These are phyloP conservation scores for Myotis lucifugus DNA, from an alignment of 2,113 vertebrate genomes.

Conservation along the genomic window DNA sequence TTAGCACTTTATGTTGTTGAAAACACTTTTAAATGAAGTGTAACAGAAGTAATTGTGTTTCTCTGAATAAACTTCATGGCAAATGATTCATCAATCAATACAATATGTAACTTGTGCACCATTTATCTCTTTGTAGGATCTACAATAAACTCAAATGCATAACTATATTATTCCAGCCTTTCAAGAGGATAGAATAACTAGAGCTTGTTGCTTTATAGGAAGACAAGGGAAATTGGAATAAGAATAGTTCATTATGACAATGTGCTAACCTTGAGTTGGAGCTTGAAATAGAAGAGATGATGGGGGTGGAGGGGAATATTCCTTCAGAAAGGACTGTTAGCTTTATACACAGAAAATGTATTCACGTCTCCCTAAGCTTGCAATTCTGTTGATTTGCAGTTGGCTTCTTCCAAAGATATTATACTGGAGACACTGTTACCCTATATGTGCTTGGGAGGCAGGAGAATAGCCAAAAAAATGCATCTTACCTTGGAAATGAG, in stretches of 20 bases:
- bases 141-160: constrained; percentile 70
- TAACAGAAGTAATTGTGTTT: constrained; percentile 76
- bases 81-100: constrained; percentile 76
- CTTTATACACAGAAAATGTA: not conserved
- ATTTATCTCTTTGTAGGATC: constrained; percentile 73
- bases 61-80: constrained; percentile 69
- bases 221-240: not conserved
- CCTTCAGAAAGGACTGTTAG: not conserved
- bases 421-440: not conserved
- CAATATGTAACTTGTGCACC: constrained; percentile 50
- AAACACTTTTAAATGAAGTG: constrained; percentile 78
- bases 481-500: not conserved
- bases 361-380: not conserved
- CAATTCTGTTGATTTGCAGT: not conserved
- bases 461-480: not conserved
- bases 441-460: not conserved
- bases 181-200: not conserved
- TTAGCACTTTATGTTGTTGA: constrained; percentile 52
- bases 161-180: constrained; percentile 59
- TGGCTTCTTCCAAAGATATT: not conserved
- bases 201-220: not conserved
- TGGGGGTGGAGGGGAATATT: not conserved
- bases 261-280: not conserved
- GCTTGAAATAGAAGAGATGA: not conserved
- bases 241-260: not conserved